These are phyloP conservation scores for Junonia oenone DNA, from an alignment of 2,888 invertebrate species.

Conservation along the genomic window DNA sequence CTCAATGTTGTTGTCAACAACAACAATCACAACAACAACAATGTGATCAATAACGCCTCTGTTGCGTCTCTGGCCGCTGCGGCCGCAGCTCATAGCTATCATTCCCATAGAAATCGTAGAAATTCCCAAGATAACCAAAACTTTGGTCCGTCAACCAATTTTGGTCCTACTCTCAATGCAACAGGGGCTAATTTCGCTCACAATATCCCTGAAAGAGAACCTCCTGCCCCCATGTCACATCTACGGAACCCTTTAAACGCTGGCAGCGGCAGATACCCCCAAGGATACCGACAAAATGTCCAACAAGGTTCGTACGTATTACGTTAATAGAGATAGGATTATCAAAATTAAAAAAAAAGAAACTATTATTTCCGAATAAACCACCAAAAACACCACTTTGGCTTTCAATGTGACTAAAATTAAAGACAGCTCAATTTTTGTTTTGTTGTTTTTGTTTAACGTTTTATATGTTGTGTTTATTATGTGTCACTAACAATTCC, in stretches of 20 bases:
- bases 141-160: constrained; percentile 57
- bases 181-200: constrained; percentile 63
- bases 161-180: constrained; percentile 70
- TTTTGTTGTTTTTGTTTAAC: constrained; percentile 39
- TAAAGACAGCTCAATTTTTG: constrained; percentile 68
- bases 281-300: constrained; percentile 68
- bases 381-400: constrained; percentile 70
- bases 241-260: constrained; percentile 64
- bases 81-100: constrained; percentile 72
- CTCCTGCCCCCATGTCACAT: constrained; percentile 71
- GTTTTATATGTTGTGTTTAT: constrained; percentile 40
- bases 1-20: constrained; percentile 75
- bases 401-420: constrained; percentile 63
- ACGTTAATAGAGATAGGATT: constrained; percentile 54
- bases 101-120: constrained; percentile 67
- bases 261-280: constrained; percentile 69
- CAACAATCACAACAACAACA: constrained; percentile 77
- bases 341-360: constrained; percentile 33
- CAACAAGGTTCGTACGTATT: constrained; percentile 75
- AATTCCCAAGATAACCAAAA: constrained; percentile 70
- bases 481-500: constrained; percentile 56
- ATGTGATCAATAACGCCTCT: constrained; percentile 74
- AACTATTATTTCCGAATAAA: constrained; percentile 30
- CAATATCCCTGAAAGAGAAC: constrained; percentile 63
- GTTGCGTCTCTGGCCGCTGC: constrained; percentile 73